Conservation (phyloP, 2,888 invertebrate species). For the Pollenia angustigena region DNA sequence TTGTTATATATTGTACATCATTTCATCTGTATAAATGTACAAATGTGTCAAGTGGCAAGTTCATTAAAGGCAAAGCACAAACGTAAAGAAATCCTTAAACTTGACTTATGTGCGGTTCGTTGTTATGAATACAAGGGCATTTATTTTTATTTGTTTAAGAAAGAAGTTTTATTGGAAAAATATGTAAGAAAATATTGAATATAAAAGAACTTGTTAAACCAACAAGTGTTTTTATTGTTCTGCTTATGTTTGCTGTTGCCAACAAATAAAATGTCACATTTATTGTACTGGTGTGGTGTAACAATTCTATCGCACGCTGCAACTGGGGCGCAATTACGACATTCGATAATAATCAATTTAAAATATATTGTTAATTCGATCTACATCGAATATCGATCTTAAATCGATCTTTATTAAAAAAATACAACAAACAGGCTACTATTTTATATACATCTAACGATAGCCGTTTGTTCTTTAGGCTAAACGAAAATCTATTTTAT, state of each 20-base stretch:
- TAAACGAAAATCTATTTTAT: no score
- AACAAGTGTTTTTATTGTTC: slow-evolving; percentile 1
- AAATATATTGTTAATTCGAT: no score
- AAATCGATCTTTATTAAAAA: no score
- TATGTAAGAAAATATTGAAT: background rate
- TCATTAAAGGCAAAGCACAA: background rate
- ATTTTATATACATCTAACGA: no score
- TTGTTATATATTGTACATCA: background rate
- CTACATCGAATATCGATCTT: no score
- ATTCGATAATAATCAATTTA: no score
- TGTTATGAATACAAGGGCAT: background rate
- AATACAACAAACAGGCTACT: no score
- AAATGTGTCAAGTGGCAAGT: background rate
- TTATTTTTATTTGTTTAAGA: slow-evolving; percentile 13
- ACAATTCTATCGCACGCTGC: no score
- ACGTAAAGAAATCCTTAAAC: slow-evolving; percentile 15
- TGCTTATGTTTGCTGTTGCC: background rate
- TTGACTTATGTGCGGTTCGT: background rate
- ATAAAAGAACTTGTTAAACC: background rate
- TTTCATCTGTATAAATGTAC: background rate
- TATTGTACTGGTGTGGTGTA: no score
- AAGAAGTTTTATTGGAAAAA: slow-evolving; percentile 16
- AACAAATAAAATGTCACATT: background rate
- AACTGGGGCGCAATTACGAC: no score
- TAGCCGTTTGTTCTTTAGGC: no score